Base-by-base conservation (phyloP, 2,888 invertebrate genomes). In the Gari tellinella region DNA sequence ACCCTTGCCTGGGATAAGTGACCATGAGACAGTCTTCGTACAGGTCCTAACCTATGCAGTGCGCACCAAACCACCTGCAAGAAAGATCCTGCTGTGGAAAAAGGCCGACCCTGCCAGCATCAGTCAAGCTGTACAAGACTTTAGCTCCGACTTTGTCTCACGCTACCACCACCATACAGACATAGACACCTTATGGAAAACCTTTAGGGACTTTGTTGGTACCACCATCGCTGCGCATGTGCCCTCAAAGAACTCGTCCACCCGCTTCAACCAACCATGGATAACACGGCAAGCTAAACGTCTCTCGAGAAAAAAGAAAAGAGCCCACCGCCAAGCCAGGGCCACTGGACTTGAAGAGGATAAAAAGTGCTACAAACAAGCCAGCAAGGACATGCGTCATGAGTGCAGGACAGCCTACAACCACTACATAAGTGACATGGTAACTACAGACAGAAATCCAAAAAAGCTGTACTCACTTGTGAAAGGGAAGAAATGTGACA, bases 1-100 rank as follows among this genome's bases (percentile, higher is more conserved):
- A n/a, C 4, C 62, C 1, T 1, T 61, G 0, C 62, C 62, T 17
- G 64, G 69, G 1, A 17, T 70, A 2, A 64, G 57, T 40, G 69
- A 65, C 49, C 70, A 72, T 58, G 60, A 72, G 31, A 38, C 55
- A 19, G 45, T 65, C 21, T 51, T 72, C 26, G 55, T 65, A 10
- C 45, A 65, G 37, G 48, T 48, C 2, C 15, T 8, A 10, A 38
- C 41, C 21, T 23, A 14, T 19, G 58, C 64, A 7, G n/a, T 55
- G 5, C 48, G 55, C 21, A 23, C 23, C 10, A 62, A 53, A 46
- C 67, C 62, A 15, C 17, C 43, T 23, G 19, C 21, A 14, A 45
- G 58, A 17, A 56, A 63, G 48, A 58, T 63, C 15, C 56, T 49
- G 15, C 53, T 63, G 2, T 57, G 57, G 67, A 67, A 67, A 40